These are phyloP conservation scores for Sesia apiformis DNA, from an alignment of 2,888 invertebrate genomes.

Conservation along the genomic window DNA sequence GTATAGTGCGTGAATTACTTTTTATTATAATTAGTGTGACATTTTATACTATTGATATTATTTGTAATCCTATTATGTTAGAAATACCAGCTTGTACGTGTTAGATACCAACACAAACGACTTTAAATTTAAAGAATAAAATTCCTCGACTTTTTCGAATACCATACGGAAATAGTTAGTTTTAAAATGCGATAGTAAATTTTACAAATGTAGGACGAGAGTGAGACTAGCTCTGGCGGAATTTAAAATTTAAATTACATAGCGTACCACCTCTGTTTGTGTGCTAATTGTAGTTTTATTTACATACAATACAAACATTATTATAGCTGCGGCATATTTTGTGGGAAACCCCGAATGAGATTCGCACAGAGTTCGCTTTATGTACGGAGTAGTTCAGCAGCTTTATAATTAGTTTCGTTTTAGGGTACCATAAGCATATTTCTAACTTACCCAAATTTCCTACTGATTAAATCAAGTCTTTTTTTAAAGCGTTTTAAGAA, in stretches of 20 bases:
- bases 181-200: not conserved
- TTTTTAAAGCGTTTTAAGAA: no score
- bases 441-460: no score
- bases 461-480: no score
- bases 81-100: no score
- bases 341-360: not conserved
- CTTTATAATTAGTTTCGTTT: not conserved
- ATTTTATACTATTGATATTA: no score
- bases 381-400: not conserved
- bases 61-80: no score
- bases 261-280: conserved; percentile 5
- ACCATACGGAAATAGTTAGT: not conserved
- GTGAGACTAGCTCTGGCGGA: not conserved
- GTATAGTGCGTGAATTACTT: no score
- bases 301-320: conserved; percentile 1
- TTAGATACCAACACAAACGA: no score
- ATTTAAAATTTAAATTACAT: conserved; percentile 1
- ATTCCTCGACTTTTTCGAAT: no score
- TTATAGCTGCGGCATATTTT: not conserved
- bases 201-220: not conserved
- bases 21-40: no score
- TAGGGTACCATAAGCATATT: not conserved
- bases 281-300: conserved; percentile 9
- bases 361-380: not conserved
- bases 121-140: no score